Evolutionary conservation across 2,888 invertebrate genomes (phyloP).

Genomic region (Acleris literana): DNA sequence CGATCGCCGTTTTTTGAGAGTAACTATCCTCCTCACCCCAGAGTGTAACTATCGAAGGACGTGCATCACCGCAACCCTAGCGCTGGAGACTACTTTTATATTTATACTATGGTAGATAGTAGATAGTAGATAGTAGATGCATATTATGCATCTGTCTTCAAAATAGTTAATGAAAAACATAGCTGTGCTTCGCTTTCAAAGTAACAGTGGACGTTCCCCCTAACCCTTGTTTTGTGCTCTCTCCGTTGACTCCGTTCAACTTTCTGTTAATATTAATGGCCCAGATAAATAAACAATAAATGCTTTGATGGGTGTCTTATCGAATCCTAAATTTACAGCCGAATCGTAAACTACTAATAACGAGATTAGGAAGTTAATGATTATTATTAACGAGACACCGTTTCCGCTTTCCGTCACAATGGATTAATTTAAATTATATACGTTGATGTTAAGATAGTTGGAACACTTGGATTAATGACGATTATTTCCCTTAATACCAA

Average conservation of each 20-base stretch:
- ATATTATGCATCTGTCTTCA: too few relatives aligned
- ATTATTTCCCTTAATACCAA: too few relatives aligned
- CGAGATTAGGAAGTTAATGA: slow-evolving; percentile 32
- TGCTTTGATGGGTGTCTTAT: slow-evolving; percentile 37
- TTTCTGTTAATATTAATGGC: slow-evolving; percentile 46
- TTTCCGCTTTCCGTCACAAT: slow-evolving; percentile 23
- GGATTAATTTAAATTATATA: neutral
- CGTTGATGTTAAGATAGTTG: neutral
- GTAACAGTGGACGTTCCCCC: neutral
- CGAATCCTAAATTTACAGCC: slow-evolving; percentile 26
- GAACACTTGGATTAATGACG: neutral
- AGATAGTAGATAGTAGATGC: too few relatives aligned
- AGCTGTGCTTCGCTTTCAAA: neutral
- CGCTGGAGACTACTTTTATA: too few relatives aligned
- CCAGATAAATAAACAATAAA: slow-evolving; percentile 42
- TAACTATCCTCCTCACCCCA: too few relatives aligned
- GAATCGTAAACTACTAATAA: slow-evolving; percentile 33
- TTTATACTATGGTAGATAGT: too few relatives aligned
- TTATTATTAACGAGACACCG: slow-evolving; percentile 24
- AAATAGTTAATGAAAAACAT: too few relatives aligned
- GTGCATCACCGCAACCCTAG: too few relatives aligned
- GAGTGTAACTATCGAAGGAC: too few relatives aligned
- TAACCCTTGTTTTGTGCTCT: slow-evolving; percentile 45
- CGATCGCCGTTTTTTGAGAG: too few relatives aligned
- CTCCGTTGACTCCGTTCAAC: slow-evolving; percentile 41